Evolutionary conservation across 2,113 vertebrate genomes (phyloP).

Genomic region (Callipepla squamata): DNA sequence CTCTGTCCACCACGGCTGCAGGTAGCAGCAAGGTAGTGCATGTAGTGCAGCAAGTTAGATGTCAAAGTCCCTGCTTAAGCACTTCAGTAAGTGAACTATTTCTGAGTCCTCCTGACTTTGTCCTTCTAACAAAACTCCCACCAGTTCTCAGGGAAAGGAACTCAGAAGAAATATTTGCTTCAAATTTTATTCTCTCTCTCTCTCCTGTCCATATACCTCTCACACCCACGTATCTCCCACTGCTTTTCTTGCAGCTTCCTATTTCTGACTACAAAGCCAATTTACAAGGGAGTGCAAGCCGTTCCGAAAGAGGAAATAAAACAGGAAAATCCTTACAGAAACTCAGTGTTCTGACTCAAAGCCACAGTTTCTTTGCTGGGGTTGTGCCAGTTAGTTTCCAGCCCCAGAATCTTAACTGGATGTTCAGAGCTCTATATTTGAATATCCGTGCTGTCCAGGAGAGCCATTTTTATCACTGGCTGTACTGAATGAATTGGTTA

Average conservation of each 20-base stretch:
- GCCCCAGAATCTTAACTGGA: not conserved
- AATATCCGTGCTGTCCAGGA: not conserved
- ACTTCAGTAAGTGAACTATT: not conserved
- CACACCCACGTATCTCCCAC: not conserved
- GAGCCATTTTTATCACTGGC: not conserved
- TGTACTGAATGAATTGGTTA: not conserved
- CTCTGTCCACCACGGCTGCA: not conserved
- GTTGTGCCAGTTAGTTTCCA: slow-evolving; percentile 7
- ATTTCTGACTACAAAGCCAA: not conserved
- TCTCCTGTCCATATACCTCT: not conserved
- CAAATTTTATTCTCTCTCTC: not conserved
- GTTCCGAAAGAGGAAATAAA: slow-evolving; percentile 4
- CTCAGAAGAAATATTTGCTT: not conserved
- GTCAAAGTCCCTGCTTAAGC: not conserved
- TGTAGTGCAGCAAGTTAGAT: not conserved
- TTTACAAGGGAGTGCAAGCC: not conserved
- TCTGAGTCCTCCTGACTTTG: slow-evolving; percentile 29
- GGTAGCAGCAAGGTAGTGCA: not conserved
- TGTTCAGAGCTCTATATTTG: not conserved
- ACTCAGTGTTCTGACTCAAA: slow-evolving; percentile 2
- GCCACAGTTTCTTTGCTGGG: not conserved
- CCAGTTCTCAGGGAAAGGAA: not conserved
- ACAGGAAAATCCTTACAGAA: slow-evolving; percentile 4
- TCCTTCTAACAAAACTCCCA: slow-evolving; percentile 22
- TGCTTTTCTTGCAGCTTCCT: not conserved